Base-by-base conservation (phyloP, 2,888 invertebrate genomes). In the Imbricaverruca yamaguchii region DNA sequence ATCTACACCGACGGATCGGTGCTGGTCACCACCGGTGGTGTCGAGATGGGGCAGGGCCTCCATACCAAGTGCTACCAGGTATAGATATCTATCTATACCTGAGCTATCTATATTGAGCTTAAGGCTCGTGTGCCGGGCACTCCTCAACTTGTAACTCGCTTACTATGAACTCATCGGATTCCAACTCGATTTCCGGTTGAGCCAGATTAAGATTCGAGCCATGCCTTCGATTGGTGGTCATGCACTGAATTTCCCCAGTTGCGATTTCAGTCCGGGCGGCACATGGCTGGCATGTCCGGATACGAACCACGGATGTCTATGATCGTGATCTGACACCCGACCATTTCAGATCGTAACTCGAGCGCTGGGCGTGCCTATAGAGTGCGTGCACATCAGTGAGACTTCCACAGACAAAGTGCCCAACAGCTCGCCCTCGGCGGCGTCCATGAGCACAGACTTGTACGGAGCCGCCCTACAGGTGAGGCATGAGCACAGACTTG, bases 31-130 rank as follows among this genome's bases (percentile, higher is more conserved):
- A 96, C 96, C 86, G 89, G 88, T 65, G 97, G 97, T n/a, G 93
- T 94, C 13, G 98, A 98, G 90, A 97, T 98, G 93, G 98, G 98
- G 0, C 98, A 98, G 89, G 98, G 98, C 1, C 89, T 98, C 9
- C 94, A 97, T 86, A 98, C 95, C 0, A 98, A 98, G 89, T 95
- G 97, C 93, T 92, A 95, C 81, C 97, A 39, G 39, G 39, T 39
- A 39, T 39, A 39, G 39, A 39, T n/a, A n/a, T n/a, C n/a, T n/a
- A n/a, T n/a, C n/a, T n/a, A n/a, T n/a, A n/a, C n/a, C n/a, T n/a
- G n/a, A n/a, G n/a, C n/a, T n/a, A n/a, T n/a, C n/a, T n/a, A n/a
- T n/a, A n/a, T 39, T 39, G 39, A 4, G 39, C 39, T 39, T 39
- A 4, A 1, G 39, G 39, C 39, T 39, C 39, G 39, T 39, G 39